Evolutionary conservation across 1,140 invertebrate genomes (phyloP), one percentile per base, ranked within the genome.

Genomic region (Archivesica marissinica): DNA sequence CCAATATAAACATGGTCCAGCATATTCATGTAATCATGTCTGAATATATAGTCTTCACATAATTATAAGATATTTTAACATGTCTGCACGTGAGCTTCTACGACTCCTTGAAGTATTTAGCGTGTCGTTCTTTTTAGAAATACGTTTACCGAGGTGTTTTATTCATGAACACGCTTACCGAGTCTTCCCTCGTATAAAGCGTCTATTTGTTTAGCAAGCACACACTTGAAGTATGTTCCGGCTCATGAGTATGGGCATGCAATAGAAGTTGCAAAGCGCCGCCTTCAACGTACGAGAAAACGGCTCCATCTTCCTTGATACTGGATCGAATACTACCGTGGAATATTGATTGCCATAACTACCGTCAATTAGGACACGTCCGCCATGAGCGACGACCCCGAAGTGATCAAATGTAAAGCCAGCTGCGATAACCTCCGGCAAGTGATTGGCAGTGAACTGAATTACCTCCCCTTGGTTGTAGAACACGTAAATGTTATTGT

Each of bases 221-320:
- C n/a, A n/a, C n/a, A n/a, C n/a, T n/a, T 72, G 68, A 17, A 72
- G 28, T 30, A 72, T 30, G 44, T 72, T 72, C 17, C 38, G 47
- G 28, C 68, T 70, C 23, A 82, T 82, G 0, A 54, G 47, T 15
- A 82, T 41, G 9, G 72, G 59, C 54, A 77, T n/a, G 35, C 82
- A 85, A 41, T 75, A 68, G 56, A 75, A 84, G 52, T 78, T 78
- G 30, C 82, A 85, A 20, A 85, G 28, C 3, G 82, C 82, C 7
- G 82, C 82, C 25, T 85, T 85, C 1, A 85, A 23, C n/a, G 82
- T 66, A 0, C 50, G 72, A 7, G 28, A 17, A 23, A 28, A 77
- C 33, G n/a, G 74, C 9, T 74, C 44, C 15, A 68, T 77, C 17
- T 39, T 28, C n/a, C 25, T 61, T 33, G 82, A 54, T 3, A 38